These are phyloP conservation scores for Anas bernieri DNA, from an alignment of 2,797 vertebrate species.

Conservation along the genomic window DNA sequence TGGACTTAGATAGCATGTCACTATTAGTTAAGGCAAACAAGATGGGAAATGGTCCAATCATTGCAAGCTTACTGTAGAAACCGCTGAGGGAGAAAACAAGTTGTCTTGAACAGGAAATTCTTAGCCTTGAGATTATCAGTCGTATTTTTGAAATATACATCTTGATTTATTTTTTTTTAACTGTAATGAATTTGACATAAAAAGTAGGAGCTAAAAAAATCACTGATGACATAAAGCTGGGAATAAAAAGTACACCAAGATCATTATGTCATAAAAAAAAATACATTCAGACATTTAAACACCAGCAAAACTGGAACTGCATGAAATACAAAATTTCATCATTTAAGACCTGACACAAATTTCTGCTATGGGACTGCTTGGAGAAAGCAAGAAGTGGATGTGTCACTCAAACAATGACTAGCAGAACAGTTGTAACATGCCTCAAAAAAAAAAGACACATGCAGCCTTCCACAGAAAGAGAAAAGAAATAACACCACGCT, in stretches of 20 bases:
- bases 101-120: not conserved
- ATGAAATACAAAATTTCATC: not conserved
- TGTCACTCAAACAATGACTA: not conserved
- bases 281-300: not conserved
- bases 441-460: not conserved
- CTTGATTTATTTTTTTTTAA: not conserved
- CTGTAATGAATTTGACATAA: not conserved
- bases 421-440: not conserved
- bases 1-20: not conserved
- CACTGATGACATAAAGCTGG: not conserved
- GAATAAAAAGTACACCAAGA: not conserved
- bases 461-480: not conserved
- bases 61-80: not conserved
- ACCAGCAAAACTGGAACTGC: not conserved
- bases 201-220: not conserved
- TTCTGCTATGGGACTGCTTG: not conserved
- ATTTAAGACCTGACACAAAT: not conserved
- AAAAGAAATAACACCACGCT: not conserved
- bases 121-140: not conserved
- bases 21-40: not conserved
- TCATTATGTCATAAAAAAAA: not conserved
- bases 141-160: not conserved
- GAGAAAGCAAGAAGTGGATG: not conserved
- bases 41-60: not conserved
- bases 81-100: not conserved